A percentile compares a stretch with the other conserved stretches of the same genome.
phyloP scores from a whole-genome alignment of 2,797 vertebrate genomes.

The Lateolabrax maculatus region DNA sequence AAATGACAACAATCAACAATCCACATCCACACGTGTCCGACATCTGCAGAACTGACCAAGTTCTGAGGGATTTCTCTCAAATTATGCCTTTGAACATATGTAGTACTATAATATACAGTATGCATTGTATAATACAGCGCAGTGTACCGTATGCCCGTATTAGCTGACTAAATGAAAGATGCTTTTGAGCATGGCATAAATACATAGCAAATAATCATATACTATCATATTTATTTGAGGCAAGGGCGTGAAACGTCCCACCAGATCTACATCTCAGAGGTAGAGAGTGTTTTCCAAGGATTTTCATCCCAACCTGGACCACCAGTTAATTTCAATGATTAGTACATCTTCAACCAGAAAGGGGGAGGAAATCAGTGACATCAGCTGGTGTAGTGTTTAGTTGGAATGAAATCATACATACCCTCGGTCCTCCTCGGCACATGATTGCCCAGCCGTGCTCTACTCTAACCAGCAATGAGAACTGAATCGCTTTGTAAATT shows the following conservation, averaged over 20 bases:
- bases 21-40: slow-evolving; percentile 66
- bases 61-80: not conserved
- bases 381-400: slow-evolving; percentile 74
- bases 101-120: not conserved
- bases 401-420: slow-evolving; percentile 75
- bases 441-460: slow-evolving; percentile 77
- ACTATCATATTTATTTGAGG: not conserved
- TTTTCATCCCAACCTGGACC: slow-evolving; percentile 44
- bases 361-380: slow-evolving; percentile 59
- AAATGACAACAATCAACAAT: slow-evolving; percentile 60
- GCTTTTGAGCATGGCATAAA: not conserved
- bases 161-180: slow-evolving; percentile 9
- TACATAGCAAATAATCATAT: not conserved
- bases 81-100: not conserved
- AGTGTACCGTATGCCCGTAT: not conserved
- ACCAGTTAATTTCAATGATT: slow-evolving; percentile 62
- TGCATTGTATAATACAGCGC: not conserved
- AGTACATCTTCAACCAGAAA: slow-evolving; percentile 52
- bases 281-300: slow-evolving; percentile 24
- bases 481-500: slow-evolving; percentile 82
- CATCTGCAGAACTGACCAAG: slow-evolving; percentile 57
- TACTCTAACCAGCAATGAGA: slow-evolving; percentile 79
- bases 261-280: not conserved
- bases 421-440: slow-evolving; percentile 65
- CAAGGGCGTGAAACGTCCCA: slow-evolving; percentile 1